These are phyloP conservation scores for Dendrocincla fuliginosa DNA, from an alignment of 2,797 vertebrate species.

Conservation along the genomic window DNA sequence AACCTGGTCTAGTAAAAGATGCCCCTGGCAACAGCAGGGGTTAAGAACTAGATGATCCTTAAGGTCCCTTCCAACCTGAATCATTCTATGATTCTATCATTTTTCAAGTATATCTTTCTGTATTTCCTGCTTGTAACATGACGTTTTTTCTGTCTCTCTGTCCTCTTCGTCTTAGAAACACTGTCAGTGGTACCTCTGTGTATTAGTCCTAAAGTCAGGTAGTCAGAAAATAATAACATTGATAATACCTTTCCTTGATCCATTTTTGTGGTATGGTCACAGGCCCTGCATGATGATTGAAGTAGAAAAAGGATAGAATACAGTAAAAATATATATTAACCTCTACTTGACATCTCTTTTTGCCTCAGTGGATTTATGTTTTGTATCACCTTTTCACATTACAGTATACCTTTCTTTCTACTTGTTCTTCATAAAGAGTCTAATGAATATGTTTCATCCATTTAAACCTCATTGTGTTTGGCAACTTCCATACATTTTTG, in stretches of 20 bases:
- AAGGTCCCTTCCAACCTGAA: neutral
- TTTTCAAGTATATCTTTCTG: neutral
- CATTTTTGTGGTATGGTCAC: neutral
- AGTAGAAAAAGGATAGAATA: neutral
- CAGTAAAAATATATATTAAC: neutral
- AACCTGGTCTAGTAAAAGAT: neutral
- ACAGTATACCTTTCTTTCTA: neutral
- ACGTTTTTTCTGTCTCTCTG: neutral
- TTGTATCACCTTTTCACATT: neutral
- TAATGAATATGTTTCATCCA: neutral
- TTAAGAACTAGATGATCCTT: neutral
- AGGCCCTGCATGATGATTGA: neutral
- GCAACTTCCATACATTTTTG: neutral
- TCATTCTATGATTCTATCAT: neutral
- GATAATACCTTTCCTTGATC: neutral
- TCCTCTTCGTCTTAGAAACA: neutral
- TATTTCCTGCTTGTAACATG: rapidly evolving
- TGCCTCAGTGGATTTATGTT: neutral
- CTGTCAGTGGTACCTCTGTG: neutral
- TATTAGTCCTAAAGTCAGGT: neutral
- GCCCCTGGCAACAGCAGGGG: neutral
- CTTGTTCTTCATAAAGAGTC: neutral
- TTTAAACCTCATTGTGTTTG: neutral
- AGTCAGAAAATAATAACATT: neutral
- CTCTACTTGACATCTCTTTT: neutral